Percentiles rank a stretch among this genome's conserved stretches.
phyloP scores from a whole-genome alignment of 1,140 invertebrate species.

The Spodoptera frugiperda region DNA sequence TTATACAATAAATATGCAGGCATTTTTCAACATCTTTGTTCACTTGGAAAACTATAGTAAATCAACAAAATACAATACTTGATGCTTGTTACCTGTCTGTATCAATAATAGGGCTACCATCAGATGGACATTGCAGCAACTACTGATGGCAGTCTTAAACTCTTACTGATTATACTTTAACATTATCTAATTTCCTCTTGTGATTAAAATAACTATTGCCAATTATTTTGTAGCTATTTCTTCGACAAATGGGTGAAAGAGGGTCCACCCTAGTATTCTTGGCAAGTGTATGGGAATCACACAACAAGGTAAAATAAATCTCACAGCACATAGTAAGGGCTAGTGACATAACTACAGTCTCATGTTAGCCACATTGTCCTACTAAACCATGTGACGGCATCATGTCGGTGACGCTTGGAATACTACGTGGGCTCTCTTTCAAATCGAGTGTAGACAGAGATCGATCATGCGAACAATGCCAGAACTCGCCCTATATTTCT shows the following conservation, averaged over 20 bases:
- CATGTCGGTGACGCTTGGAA: conserved; percentile 55
- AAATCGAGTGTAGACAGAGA: conserved; percentile 1
- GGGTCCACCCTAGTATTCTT: conserved; percentile 80
- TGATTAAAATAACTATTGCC: conserved; percentile 38
- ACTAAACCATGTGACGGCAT: conserved; percentile 51
- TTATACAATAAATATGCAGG: background rate
- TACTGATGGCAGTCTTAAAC: too few relatives aligned
- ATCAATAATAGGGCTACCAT: too few relatives aligned
- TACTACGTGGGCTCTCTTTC: conserved; percentile 76
- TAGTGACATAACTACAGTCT: conserved; percentile 38
- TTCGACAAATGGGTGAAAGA: conserved; percentile 82
- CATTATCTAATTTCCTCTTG: conserved; percentile 26
- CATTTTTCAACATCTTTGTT: background rate
- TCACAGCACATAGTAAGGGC: conserved; percentile 22
- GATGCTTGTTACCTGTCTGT: too few relatives aligned
- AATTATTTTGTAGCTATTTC: conserved; percentile 77
- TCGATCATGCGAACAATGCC: background rate
- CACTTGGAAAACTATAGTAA: too few relatives aligned
- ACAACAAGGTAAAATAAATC: conserved; percentile 69
- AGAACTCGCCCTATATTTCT: background rate
- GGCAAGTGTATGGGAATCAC: conserved; percentile 72
- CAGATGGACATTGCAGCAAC: too few relatives aligned
- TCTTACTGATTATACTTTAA: background rate
- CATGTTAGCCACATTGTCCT: conserved; percentile 53
- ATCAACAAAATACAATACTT: background rate